phyloP scores from a whole-genome alignment of 2,888 invertebrate genomes.

The Calliphora vomitoria region DNA sequence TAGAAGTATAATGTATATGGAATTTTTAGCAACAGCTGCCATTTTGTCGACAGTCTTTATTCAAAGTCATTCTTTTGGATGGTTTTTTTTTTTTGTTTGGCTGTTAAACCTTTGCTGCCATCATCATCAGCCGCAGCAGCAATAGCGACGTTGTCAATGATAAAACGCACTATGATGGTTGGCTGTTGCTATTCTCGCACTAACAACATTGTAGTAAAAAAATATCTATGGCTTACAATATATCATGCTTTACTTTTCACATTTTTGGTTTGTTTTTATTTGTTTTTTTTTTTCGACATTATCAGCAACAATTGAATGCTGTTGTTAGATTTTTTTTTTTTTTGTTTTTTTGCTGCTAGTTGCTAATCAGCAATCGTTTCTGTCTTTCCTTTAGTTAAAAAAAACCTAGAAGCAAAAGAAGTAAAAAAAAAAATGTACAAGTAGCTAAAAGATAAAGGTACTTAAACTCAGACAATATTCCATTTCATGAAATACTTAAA shows the following conservation, averaged over 20 bases:
- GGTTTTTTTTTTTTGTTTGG: not conserved
- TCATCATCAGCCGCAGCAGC: constrained; percentile 24
- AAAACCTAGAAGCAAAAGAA: not conserved
- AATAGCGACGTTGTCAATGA: constrained; percentile 48
- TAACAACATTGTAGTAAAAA: constrained; percentile 10
- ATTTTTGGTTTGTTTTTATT: constrained; percentile 5
- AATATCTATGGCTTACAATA: constrained; percentile 45
- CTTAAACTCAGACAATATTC: constrained; percentile 70
- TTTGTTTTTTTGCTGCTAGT: constrained; percentile 51
- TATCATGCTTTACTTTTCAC: constrained; percentile 46
- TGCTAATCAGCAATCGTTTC: constrained; percentile 57
- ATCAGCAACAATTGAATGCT: constrained; percentile 71
- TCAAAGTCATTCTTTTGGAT: constrained; percentile 63
- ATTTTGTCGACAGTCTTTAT: constrained; percentile 67
- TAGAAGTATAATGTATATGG: no score
- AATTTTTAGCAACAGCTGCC: constrained; percentile 68
- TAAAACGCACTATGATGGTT: constrained; percentile 64
- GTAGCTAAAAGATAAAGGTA: constrained; percentile 66
- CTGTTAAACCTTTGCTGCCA: constrained; percentile 58
- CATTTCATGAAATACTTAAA: constrained; percentile 38
- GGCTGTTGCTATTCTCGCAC: constrained; percentile 13
- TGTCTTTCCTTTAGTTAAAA: constrained; percentile 31
- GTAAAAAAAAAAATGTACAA: constrained; percentile 10
- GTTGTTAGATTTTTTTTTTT: constrained; percentile 54
- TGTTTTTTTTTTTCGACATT: constrained; percentile 26